Evolutionary conservation across 2,888 invertebrate genomes (phyloP).

Genomic region (Andricus quercusramuli): DNA sequence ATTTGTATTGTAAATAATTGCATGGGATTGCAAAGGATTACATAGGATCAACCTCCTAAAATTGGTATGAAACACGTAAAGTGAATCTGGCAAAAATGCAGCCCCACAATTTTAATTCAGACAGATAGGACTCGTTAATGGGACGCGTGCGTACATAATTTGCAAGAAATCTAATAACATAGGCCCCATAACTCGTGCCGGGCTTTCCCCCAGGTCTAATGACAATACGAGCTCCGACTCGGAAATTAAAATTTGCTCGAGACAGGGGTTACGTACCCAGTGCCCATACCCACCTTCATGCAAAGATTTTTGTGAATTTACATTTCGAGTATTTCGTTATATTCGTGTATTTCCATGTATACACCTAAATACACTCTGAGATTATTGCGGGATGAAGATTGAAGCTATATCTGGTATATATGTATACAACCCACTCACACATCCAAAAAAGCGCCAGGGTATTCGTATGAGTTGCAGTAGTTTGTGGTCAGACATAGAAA

Average conservation of each 20-base stretch:
- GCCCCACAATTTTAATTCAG: conserved; percentile 67
- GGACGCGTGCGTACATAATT: conserved; percentile 70
- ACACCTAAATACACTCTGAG: neutral
- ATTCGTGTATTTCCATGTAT: neutral
- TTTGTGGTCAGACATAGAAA: conserved; percentile 57
- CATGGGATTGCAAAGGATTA: too few relatives aligned
- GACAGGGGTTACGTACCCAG: conserved; percentile 42
- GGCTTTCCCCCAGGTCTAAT: conserved; percentile 60
- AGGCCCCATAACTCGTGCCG: conserved; percentile 60
- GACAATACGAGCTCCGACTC: conserved; percentile 65
- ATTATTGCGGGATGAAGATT: neutral
- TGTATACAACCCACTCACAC: neutral
- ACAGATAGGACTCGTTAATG: conserved; percentile 73
- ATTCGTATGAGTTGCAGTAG: conserved; percentile 54
- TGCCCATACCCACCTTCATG: neutral
- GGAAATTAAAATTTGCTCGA: conserved; percentile 69
- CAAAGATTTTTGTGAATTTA: conserved; percentile 45
- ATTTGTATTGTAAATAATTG: too few relatives aligned
- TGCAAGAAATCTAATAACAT: conserved; percentile 74
- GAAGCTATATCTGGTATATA: neutral
- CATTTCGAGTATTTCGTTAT: neutral
- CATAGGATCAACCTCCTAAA: neutral
- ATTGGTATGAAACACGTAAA: neutral
- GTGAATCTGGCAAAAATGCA: neutral
- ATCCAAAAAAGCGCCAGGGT: conserved; percentile 39